Percentiles rank a stretch among this genome's conserved stretches.
phyloP scores from a whole-genome alignment of 1,140 invertebrate genomes.

The Agrilus planipennis region DNA sequence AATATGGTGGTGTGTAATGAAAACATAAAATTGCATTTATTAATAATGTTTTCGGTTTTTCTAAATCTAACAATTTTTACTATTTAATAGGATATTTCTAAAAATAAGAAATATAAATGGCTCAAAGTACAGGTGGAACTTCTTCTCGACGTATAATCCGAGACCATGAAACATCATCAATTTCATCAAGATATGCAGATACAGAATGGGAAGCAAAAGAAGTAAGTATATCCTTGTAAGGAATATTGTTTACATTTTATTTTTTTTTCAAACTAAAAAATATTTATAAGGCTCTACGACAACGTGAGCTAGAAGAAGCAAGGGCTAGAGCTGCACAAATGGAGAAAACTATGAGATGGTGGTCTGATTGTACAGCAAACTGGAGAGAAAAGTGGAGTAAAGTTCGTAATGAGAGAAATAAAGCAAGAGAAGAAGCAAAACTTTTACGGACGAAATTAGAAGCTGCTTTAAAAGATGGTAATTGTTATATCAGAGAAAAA shows the following conservation, averaged over 20 bases:
- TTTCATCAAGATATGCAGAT: constrained; percentile 43
- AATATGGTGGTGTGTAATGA: too few relatives aligned
- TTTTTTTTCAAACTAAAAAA: constrained; percentile 1
- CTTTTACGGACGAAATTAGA: constrained; percentile 70
- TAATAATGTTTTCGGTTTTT: too few relatives aligned
- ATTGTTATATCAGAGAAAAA: constrained; percentile 63
- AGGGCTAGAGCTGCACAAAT: constrained; percentile 85
- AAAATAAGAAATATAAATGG: constrained; percentile 35
- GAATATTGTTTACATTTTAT: too few relatives aligned
- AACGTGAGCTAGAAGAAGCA: constrained; percentile 81
- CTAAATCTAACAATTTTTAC: too few relatives aligned
- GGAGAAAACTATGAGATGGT: constrained; percentile 99
- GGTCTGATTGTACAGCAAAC: constrained; percentile 84
- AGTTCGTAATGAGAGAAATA: constrained; percentile 73
- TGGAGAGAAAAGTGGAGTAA: constrained; percentile 96
- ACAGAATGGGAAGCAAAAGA: constrained; percentile 60
- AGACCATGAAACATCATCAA: constrained; percentile 39
- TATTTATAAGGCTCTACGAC: constrained; percentile 43
- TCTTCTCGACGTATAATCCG: constrained; percentile 38
- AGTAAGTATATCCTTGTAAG: constrained; percentile 28
- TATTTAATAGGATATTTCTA: too few relatives aligned
- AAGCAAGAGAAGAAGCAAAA: constrained; percentile 77
- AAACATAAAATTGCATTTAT: too few relatives aligned
- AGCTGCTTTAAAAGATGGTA: constrained; percentile 61
- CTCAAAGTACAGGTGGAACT: constrained; percentile 43